Base-by-base conservation (phyloP, 2,113 vertebrate genomes). In the Propithecus coquereli region DNA sequence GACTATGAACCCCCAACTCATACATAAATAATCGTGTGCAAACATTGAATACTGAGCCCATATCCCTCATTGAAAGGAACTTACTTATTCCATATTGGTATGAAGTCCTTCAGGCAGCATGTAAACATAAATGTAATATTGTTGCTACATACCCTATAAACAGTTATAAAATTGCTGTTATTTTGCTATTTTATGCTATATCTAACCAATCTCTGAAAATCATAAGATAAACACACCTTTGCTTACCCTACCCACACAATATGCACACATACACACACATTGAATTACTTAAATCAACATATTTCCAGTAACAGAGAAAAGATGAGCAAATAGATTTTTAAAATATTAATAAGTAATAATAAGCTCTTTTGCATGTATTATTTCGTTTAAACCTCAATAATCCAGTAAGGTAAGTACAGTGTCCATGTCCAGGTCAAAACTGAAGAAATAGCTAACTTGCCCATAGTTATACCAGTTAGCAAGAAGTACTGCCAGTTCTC, bases 51-150 rank as follows among this genome's bases (percentile, higher is more conserved):
- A 63, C 86, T 94, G 89, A 95, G 90, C 86, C 0, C 0, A 90
- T 95, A 94, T 59, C 50, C 96, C 98, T 99, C 98, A 98, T 97
- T 98, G 98, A 98, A 98, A 98, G 94, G 90, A 98, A 96, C 94
- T 98, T 97, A 96, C 81, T 90, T 93, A 12, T 96, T 97, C 97
- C 73, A 94, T 92, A 92, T 59, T 85, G 32, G 68, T 89, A 77
- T 90, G 96, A 98, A 73, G 95, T 98, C 95, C 96, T 98, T 93
- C 59, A 93, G 97, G 97, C 94, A 98, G 84, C 94, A 93, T 97
- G 97, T 97, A 98, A 98, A 96, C 63, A 96, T 94, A 98, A 97
- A 98, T 94, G 94, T 63, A 96, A 95, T 95, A 96, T 83, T 97
- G 83, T 97, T 93, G 63, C 92, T 50, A 8, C 27, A 95, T 54